These are phyloP conservation scores for Sinosuthora webbiana DNA, from an alignment of 2,113 vertebrate species.

Conservation along the genomic window DNA sequence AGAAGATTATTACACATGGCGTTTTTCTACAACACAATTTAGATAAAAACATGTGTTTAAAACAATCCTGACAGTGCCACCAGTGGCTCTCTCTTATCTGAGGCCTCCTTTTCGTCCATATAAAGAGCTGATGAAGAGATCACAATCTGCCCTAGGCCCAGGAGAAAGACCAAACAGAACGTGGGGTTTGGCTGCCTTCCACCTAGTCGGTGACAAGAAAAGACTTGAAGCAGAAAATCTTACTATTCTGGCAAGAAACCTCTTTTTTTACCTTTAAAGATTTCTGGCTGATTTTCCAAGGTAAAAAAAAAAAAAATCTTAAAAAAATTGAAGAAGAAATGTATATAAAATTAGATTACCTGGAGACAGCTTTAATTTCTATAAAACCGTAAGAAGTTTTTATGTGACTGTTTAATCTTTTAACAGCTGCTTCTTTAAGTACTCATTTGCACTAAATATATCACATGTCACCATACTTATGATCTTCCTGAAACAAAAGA, in stretches of 20 bases:
- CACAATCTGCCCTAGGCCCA: slow-evolving; percentile 35
- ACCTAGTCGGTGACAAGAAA: not conserved
- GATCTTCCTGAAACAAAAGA: slow-evolving; percentile 58
- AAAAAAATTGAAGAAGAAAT: not conserved
- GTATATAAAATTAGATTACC: slow-evolving; percentile 46
- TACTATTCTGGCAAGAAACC: not conserved
- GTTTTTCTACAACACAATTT: not conserved
- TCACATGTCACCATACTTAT: slow-evolving; percentile 44
- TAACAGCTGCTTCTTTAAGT: slow-evolving; percentile 53
- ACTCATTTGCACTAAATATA: slow-evolving; percentile 61
- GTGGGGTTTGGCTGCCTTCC: slow-evolving; percentile 9
- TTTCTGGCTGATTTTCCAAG: not conserved
- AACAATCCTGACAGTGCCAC: not conserved
- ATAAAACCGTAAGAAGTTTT: not conserved
- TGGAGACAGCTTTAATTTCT: slow-evolving; percentile 53
- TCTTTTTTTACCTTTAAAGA: not conserved
- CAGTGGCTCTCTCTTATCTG: not conserved
- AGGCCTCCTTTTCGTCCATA: slow-evolving; percentile 34
- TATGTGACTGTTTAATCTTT: slow-evolving; percentile 50
- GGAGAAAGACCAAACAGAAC: slow-evolving; percentile 46
- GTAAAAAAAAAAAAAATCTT: not conserved
- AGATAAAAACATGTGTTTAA: accelerated
- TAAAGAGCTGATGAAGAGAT: slow-evolving; percentile 52
- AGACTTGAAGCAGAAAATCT: not conserved
- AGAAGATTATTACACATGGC: not conserved